These are phyloP conservation scores for Takifugu bimaculatus DNA, from an alignment of 2,113 vertebrate genomes.

Conservation along the genomic window DNA sequence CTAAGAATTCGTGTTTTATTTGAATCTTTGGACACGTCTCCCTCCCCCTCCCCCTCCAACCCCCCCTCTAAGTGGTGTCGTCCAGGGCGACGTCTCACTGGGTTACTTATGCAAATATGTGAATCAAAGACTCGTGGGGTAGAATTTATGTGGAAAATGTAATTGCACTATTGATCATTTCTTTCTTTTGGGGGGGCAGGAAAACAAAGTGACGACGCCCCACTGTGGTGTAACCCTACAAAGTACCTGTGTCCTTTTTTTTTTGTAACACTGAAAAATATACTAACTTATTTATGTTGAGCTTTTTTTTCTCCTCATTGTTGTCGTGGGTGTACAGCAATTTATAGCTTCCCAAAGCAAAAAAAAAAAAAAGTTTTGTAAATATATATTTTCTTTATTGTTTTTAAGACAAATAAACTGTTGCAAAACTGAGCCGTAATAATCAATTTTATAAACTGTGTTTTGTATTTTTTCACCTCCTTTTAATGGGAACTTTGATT, in stretches of 20 bases:
- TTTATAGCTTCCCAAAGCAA: slow-evolving; percentile 86
- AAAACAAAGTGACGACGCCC: slow-evolving; percentile 75
- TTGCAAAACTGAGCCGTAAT: slow-evolving; percentile 96
- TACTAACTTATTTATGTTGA: slow-evolving; percentile 99
- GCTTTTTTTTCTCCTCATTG: slow-evolving; percentile 60
- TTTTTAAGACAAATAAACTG: slow-evolving; percentile 84
- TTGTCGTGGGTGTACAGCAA: slow-evolving; percentile 69
- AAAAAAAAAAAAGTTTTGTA: slow-evolving; percentile 86
- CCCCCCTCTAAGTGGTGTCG: slow-evolving; percentile 19
- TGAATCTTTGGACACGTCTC: slow-evolving; percentile 14
- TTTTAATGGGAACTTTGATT: slow-evolving; percentile 11
- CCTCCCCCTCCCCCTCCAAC: slow-evolving; percentile 2
- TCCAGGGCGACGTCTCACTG: slow-evolving; percentile 60
- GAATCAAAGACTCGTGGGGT: slow-evolving; percentile 65
- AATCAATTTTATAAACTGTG: slow-evolving; percentile 70
- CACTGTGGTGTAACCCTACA: slow-evolving; percentile 81
- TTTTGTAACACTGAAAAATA: slow-evolving; percentile 94
- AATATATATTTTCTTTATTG: slow-evolving; percentile 81
- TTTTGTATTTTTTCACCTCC: slow-evolving; percentile 54
- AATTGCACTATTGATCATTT: slow-evolving; percentile 71
- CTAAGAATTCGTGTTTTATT: slow-evolving; percentile 46
- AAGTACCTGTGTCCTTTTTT: slow-evolving; percentile 82
- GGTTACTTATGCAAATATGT: slow-evolving; percentile 69
- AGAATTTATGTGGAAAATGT: slow-evolving; percentile 74
- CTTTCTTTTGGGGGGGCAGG: slow-evolving; percentile 39